A percentile compares a stretch with the other conserved stretches of the same genome.
These are phyloP conservation scores for Odobenus rosmarus DNA, from an alignment of 2,113 vertebrate genomes.

Conservation along the genomic window DNA sequence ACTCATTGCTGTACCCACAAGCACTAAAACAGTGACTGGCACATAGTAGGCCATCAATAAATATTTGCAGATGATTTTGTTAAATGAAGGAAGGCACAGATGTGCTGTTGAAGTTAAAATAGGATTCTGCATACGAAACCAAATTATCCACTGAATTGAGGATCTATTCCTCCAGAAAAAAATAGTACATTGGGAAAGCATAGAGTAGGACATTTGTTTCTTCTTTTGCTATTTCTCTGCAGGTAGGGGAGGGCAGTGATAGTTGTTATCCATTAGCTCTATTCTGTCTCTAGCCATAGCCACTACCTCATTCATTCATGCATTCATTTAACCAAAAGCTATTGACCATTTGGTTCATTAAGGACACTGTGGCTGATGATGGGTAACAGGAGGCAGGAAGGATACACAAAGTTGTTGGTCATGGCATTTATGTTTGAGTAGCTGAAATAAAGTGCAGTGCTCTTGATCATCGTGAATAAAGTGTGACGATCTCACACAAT, in stretches of 20 bases:
- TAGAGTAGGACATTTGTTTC: neutral
- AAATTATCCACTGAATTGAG: neutral
- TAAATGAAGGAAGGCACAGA: constrained; percentile 19
- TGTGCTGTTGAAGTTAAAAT: constrained; percentile 41
- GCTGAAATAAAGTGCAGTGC: neutral
- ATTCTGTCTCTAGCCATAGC: neutral
- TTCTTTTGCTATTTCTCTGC: neutral
- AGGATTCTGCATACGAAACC: neutral
- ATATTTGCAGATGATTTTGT: neutral
- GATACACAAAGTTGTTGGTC: neutral
- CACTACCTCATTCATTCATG: neutral
- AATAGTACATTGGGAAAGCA: neutral
- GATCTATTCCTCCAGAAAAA: neutral
- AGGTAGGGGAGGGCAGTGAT: neutral
- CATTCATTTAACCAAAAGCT: constrained; percentile 5
- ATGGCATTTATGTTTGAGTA: neutral
- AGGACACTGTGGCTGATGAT: neutral
- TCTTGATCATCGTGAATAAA: neutral
- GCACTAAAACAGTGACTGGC: neutral
- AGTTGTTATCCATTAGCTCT: neutral
- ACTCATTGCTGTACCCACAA: neutral
- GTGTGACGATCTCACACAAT: neutral
- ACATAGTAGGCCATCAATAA: neutral
- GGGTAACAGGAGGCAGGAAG: neutral
- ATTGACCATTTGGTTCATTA: neutral